phyloP scores from a whole-genome alignment of 2,888 invertebrate species.

The Synanthedon formicaeformis region DNA sequence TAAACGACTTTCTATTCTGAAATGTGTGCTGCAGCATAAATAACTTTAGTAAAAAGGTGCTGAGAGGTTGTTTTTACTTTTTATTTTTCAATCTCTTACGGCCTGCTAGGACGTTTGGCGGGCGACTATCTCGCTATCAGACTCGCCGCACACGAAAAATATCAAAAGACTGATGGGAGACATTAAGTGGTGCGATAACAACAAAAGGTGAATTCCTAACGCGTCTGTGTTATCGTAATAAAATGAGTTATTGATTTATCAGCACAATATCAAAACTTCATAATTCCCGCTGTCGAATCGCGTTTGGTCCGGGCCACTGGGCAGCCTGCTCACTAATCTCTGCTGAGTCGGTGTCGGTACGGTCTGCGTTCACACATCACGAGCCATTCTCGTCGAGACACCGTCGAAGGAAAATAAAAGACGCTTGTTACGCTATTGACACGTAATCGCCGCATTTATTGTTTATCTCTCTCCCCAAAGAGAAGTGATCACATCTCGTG shows the following conservation, averaged over 20 bases:
- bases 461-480: slow-evolving; percentile 61
- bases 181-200: slow-evolving; percentile 2
- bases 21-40: too few species aligned
- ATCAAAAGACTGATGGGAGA: slow-evolving; percentile 1
- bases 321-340: slow-evolving; percentile 47
- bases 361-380: slow-evolving; percentile 48
- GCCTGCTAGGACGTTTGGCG: too few species aligned
- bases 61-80: too few species aligned
- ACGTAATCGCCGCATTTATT: slow-evolving; percentile 65
- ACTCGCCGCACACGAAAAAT: background rate
- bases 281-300: slow-evolving; percentile 55
- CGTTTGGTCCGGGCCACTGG: slow-evolving; percentile 49
- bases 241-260: slow-evolving; percentile 61
- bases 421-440: slow-evolving; percentile 58
- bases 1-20: too few species aligned
- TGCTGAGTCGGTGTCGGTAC: slow-evolving; percentile 24
- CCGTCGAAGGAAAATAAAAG: slow-evolving; percentile 60
- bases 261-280: slow-evolving; percentile 49
- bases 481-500: slow-evolving; percentile 61
- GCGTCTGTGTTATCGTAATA: slow-evolving; percentile 33
- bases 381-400: slow-evolving; percentile 47
- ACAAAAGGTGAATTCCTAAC: slow-evolving; percentile 8
- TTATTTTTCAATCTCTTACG: too few species aligned
- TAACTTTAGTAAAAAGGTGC: too few species aligned
- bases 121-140: too few species aligned